Base-by-base conservation (phyloP, 2,888 invertebrate genomes). In the Synergus umbraculus region DNA sequence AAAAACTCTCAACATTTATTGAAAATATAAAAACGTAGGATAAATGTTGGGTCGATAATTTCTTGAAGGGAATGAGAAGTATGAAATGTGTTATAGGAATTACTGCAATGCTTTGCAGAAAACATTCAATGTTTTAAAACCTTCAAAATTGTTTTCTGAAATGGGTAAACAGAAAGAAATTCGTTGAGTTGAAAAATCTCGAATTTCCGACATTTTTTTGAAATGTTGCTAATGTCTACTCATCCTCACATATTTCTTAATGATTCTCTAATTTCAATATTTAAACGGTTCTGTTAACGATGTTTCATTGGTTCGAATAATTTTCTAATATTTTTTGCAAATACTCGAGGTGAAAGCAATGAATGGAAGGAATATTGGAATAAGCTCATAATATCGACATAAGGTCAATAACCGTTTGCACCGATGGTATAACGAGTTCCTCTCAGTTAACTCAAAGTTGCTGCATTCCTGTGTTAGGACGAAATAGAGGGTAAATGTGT, bases 401-500 rank as follows among this genome's bases (percentile, higher is more conserved):
- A 58, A 58, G 54, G 54, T 58, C 54, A 58, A 58, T 63, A 63
- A 63, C 63, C 29, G 63, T 63, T 44, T 41, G 54, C 43, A 54
- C 66, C 15, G 66, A 54, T 69, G 49, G 63, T 65, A 73, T 80
- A 79, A 77, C 81, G 65, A 78, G 79, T 76, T 79, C 76, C 76
- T 64, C 79, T 79, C 83, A 83, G 82, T 84, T 83, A 85, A 77
- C 81, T 79, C 81, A 78, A 79, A 79, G 79, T 81, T 79, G 67
- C 43, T 58, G n/a, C 63, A 22, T 63, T 29, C 29, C 29, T 63
- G 29, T 29, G 29, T 63, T 63, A 63, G 10, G 63, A 76, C 41
- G 79, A 77, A 77, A 76, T 76, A 65, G 63, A 63, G 12, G 78
- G 78, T 49, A 73, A 80, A 76, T 79, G 78, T 76, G 73, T 76